Conservation (phyloP, 2,113 vertebrate species). For the Felis catus region DNA sequence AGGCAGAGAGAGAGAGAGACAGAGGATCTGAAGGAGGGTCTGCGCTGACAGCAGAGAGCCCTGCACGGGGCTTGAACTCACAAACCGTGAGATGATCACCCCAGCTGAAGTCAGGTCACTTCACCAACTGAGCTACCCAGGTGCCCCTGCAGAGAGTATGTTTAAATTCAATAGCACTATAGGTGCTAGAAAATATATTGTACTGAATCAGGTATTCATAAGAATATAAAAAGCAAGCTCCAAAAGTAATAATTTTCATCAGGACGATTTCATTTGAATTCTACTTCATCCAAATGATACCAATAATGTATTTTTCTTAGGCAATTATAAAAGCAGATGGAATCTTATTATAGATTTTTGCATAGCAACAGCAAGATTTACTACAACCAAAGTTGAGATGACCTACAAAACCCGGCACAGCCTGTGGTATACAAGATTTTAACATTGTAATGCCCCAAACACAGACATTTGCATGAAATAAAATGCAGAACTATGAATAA, state of each 20-base stretch:
- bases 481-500: neutral
- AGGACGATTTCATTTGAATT: slow-evolving; percentile 48
- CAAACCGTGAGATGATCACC: no score
- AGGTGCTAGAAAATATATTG: neutral
- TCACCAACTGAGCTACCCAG: no score
- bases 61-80: no score
- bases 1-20: no score
- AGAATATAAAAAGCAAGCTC: slow-evolving; percentile 42
- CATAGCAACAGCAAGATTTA: slow-evolving; percentile 51
- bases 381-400: slow-evolving; percentile 59
- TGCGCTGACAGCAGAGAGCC: no score
- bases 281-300: slow-evolving; percentile 35
- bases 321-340: slow-evolving; percentile 63
- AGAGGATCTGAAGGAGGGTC: no score
- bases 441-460: slow-evolving; percentile 54
- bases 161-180: neutral
- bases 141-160: neutral
- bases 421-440: slow-evolving; percentile 42
- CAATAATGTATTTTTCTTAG: slow-evolving; percentile 54
- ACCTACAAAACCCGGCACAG: slow-evolving; percentile 66
- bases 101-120: no score
- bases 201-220: neutral
- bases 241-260: slow-evolving; percentile 46
- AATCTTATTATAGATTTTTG: slow-evolving; percentile 55
- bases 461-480: slow-evolving; percentile 55